phyloP scores from a whole-genome alignment of 2,113 vertebrate species.

The Sphyrna mokarran region DNA sequence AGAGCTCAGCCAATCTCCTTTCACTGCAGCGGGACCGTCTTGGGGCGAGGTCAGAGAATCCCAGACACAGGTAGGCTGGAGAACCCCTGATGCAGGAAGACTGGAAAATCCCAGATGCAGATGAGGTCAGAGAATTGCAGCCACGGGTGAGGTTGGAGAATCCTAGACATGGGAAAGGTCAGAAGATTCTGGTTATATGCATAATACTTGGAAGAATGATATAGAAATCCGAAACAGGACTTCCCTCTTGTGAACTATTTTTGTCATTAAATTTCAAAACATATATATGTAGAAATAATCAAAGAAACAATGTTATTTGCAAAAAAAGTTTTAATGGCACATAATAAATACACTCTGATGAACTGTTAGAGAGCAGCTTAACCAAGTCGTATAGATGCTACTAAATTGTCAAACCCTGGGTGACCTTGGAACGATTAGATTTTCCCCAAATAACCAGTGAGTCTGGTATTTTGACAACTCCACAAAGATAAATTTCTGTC shows the following conservation, averaged over 20 bases:
- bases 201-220: neutral
- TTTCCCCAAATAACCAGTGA: neutral
- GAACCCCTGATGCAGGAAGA: too few species aligned
- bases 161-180: too few species aligned
- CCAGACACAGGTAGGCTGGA: too few species aligned
- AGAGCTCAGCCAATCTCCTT: too few species aligned
- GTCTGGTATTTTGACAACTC: neutral
- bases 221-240: neutral
- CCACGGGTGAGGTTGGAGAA: too few species aligned
- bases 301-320: neutral
- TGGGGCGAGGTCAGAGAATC: too few species aligned
- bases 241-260: neutral
- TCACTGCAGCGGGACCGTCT: too few species aligned
- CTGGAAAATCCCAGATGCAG: too few species aligned
- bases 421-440: neutral
- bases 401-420: neutral
- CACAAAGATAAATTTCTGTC: neutral
- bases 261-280: neutral
- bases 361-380: neutral
- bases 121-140: too few species aligned
- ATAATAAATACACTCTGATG: neutral
- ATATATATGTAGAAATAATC: neutral
- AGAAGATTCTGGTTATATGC: too few species aligned
- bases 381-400: neutral
- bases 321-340: neutral